These are phyloP conservation scores for Typhlichthys eigenmanni DNA, from an alignment of 2,797 vertebrate genomes.

Conservation along the genomic window DNA sequence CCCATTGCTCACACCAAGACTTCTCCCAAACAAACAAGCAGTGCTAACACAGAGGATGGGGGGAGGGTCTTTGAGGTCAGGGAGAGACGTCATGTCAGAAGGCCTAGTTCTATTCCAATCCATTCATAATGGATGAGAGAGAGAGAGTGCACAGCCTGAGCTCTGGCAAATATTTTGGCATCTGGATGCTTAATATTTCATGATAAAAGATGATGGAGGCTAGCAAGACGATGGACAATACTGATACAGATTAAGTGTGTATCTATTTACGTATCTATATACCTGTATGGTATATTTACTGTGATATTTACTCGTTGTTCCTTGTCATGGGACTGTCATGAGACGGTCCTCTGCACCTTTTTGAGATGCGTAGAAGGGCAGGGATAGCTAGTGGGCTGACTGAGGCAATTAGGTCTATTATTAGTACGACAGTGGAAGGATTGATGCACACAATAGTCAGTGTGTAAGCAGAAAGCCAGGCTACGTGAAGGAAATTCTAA, in stretches of 20 bases:
- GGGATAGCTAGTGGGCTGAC: constrained; percentile 84
- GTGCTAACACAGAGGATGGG: constrained; percentile 37
- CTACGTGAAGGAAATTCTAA: constrained; percentile 91
- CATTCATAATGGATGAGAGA: constrained; percentile 71
- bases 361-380: constrained; percentile 68
- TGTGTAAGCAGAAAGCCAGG: constrained; percentile 81
- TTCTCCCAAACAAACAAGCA: constrained; percentile 30
- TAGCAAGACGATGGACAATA: constrained; percentile 64
- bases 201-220: constrained; percentile 57
- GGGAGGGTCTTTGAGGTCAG: constrained; percentile 63
- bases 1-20: constrained; percentile 24
- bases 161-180: constrained; percentile 75
- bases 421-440: constrained; percentile 85
- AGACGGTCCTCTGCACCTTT: constrained; percentile 61
- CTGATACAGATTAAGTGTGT: constrained; percentile 48
- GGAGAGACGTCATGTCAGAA: constrained; percentile 51
- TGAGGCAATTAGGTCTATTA: constrained; percentile 84
- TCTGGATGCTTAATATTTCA: constrained; percentile 74
- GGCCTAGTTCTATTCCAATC: constrained; percentile 63
- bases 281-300: background rate
- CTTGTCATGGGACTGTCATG: constrained; percentile 63
- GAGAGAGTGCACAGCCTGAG: constrained; percentile 39
- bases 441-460: constrained; percentile 85
- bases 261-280: constrained; percentile 47
- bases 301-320: constrained; percentile 41